Percentiles rank a stretch among this genome's conserved stretches.
phyloP scores from a whole-genome alignment of 1,140 invertebrate genomes.

The Trichomalopsis sarcophagae region DNA sequence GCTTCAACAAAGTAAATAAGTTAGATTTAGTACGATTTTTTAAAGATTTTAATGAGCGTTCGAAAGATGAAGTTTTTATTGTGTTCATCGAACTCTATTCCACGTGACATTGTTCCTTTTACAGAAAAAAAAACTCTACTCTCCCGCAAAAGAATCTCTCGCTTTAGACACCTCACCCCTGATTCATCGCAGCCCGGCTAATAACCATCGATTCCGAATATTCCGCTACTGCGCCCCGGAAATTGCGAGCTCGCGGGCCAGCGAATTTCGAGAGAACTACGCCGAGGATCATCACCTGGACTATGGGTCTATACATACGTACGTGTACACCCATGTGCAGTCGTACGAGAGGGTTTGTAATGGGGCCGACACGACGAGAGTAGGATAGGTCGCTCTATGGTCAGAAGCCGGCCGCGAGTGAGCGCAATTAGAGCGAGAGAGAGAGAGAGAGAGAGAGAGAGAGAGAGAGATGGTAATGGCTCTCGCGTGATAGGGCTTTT shows the following conservation, averaged over 20 bases:
- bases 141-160: too few species aligned
- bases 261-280: neutral
- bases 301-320: too few species aligned
- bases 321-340: too few species aligned
- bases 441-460: neutral
- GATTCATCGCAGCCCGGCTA: neutral
- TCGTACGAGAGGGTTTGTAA: neutral
- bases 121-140: too few species aligned
- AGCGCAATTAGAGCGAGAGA: neutral
- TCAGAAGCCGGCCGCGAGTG: neutral
- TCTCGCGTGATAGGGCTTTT: neutral
- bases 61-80: too few species aligned
- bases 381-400: slow-evolving; percentile 10
- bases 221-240: slow-evolving; percentile 53
- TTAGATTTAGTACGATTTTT: too few species aligned
- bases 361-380: neutral
- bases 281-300: neutral
- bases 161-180: neutral
- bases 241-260: slow-evolving; percentile 43
- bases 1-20: too few species aligned
- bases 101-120: too few species aligned
- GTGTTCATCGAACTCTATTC: too few species aligned
- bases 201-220: neutral
- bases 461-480: neutral
- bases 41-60: too few species aligned